Evolutionary conservation across 2,113 vertebrate genomes (phyloP).

Genomic region (Amia ocellicauda): DNA sequence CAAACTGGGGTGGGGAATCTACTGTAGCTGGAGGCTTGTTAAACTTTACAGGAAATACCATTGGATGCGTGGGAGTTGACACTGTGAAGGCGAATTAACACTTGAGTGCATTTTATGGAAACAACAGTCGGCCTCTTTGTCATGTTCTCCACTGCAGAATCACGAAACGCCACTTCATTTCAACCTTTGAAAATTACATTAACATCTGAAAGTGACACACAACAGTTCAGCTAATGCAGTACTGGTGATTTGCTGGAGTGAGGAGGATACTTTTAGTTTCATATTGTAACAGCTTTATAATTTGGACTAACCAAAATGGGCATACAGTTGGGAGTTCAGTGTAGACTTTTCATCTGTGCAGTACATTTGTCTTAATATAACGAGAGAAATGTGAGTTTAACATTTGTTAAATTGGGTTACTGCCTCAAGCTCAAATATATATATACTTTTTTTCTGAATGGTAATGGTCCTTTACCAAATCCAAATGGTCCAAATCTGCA

Average conservation of each 20-base stretch:
- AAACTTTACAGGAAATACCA: constrained; percentile 23
- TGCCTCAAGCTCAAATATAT: no score
- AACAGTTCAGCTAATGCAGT: constrained; percentile 9
- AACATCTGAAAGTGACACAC: constrained; percentile 17
- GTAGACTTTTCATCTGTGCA: no score
- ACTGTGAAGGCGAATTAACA: constrained; percentile 25
- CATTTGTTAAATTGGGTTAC: no score
- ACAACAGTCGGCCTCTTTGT: constrained; percentile 11
- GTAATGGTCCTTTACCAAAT: no score
- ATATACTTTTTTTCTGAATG: no score
- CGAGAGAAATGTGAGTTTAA: no score
- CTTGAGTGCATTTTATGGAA: constrained; percentile 20
- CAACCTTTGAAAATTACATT: constrained; percentile 18
- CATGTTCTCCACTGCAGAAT: constrained; percentile 11
- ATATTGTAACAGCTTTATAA: no score
- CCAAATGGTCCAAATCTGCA: neutral
- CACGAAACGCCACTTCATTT: constrained; percentile 11
- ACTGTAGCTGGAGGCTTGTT: constrained; percentile 8
- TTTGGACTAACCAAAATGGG: no score
- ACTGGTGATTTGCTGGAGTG: neutral
- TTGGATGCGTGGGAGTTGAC: constrained; percentile 21
- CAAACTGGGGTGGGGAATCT: neutral
- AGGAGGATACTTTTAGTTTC: neutral
- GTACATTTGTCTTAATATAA: no score
- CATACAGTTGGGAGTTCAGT: no score